These are phyloP conservation scores for Armadillidium nasatum DNA, from an alignment of 1,140 invertebrate genomes.

Conservation along the genomic window DNA sequence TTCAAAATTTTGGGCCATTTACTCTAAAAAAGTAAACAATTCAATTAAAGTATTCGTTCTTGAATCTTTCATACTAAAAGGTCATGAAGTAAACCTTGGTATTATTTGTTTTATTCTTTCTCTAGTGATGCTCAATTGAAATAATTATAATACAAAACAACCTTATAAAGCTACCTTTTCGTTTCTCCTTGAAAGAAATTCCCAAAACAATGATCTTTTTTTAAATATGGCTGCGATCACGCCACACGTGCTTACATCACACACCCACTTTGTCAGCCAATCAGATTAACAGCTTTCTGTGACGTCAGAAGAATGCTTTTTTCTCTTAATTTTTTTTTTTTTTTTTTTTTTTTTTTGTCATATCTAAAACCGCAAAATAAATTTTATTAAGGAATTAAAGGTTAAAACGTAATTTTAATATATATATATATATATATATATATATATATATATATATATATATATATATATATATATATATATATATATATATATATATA, in stretches of 20 bases:
- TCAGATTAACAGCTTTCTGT: neutral
- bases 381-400: neutral
- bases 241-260: constrained; percentile 5
- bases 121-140: no score
- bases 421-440: constrained; percentile 13
- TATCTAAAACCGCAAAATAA: no score
- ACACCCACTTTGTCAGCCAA: neutral
- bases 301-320: neutral
- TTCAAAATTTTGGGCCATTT: no score
- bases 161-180: no score
- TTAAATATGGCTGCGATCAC: neutral
- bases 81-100: no score
- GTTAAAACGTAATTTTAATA: neutral
- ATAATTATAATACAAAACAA: no score
- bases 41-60: no score
- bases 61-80: no score
- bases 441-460: constrained; percentile 2
- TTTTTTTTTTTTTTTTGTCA: neutral
- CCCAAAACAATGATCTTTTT: no score
- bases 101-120: no score
- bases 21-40: no score
- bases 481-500: constrained; percentile 13
- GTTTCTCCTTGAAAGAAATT: no score
- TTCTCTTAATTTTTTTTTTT: neutral
- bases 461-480: constrained; percentile 14